phyloP scores from a whole-genome alignment of 1,140 invertebrate genomes.

The Meloidogyne exigua region DNA sequence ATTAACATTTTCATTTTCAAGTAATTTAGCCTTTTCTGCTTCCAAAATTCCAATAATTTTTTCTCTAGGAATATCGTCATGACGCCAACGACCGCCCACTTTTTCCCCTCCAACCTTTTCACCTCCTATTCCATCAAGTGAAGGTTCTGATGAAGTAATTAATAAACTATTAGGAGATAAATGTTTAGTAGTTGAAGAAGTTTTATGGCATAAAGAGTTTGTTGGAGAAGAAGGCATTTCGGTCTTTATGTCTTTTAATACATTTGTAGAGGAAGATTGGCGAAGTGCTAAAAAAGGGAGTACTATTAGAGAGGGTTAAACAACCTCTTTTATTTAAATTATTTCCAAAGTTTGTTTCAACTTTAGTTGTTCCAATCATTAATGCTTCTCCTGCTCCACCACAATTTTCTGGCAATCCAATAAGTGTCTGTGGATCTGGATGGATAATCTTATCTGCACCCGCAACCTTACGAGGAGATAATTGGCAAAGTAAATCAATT shows the following conservation, averaged over 20 bases:
- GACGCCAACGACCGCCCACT: constrained; percentile 76
- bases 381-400: neutral
- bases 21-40: constrained; percentile 76
- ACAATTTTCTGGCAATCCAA: constrained; percentile 36
- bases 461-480: constrained; percentile 65
- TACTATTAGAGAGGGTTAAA: too few relatives aligned
- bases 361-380: neutral
- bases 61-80: constrained; percentile 91
- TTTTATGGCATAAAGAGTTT: too few relatives aligned
- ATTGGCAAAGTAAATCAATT: constrained; percentile 93
- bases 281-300: too few relatives aligned
- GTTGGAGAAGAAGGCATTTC: neutral
- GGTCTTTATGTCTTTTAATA: neutral
- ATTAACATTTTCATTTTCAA: constrained; percentile 3
- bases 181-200: too few relatives aligned
- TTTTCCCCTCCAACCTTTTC: too few relatives aligned
- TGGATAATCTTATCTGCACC: constrained; percentile 55
- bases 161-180: too few relatives aligned
- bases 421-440: constrained; percentile 51
- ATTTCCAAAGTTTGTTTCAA: neutral
- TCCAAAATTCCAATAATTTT: constrained; percentile 94
- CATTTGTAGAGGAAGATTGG: too few relatives aligned
- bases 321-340: neutral
- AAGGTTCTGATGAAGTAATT: neutral
- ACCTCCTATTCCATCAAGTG: neutral